Conservation (phyloP, 2,888 invertebrate species). For the Galerucella calmariensis region DNA sequence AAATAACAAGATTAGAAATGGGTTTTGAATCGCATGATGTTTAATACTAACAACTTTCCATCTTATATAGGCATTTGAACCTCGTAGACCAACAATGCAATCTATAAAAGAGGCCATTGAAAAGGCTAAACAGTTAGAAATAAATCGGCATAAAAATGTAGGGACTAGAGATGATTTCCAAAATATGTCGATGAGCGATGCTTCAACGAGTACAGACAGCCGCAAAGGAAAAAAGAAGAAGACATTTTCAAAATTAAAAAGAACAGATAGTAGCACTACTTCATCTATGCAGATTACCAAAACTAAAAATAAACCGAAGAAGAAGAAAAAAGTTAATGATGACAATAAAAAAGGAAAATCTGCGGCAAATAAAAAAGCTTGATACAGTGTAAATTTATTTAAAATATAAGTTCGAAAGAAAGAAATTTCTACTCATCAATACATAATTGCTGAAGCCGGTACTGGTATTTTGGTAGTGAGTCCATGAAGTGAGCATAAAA, state of each 20-base stretch:
- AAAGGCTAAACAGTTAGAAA: slow-evolving; percentile 24
- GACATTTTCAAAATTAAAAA: neutral
- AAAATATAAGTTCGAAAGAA: neutral
- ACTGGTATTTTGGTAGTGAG: neutral
- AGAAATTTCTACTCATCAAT: too few relatives aligned
- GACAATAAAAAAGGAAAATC: neutral
- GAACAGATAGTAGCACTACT: neutral
- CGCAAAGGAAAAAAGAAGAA: slow-evolving; percentile 15
- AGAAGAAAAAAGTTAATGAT: neutral
- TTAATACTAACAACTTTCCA: neutral
- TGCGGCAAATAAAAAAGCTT: neutral
- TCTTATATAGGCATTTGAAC: slow-evolving; percentile 32
- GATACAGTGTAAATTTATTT: neutral
- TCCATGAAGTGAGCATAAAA: too few relatives aligned
- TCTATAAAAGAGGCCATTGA: slow-evolving; percentile 37
- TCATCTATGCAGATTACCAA: neutral
- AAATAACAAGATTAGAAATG: too few relatives aligned
- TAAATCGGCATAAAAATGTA: slow-evolving; percentile 29
- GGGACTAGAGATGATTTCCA: slow-evolving; percentile 27
- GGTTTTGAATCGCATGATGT: neutral
- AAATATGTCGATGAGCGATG: neutral
- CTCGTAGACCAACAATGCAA: slow-evolving; percentile 37
- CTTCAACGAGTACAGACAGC: neutral
- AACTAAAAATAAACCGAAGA: neutral
- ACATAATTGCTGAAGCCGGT: neutral